Percentiles rank a stretch among this genome's conserved stretches.
phyloP scores from a whole-genome alignment of 2,113 vertebrate genomes.

The Neodon shergylaensis region DNA sequence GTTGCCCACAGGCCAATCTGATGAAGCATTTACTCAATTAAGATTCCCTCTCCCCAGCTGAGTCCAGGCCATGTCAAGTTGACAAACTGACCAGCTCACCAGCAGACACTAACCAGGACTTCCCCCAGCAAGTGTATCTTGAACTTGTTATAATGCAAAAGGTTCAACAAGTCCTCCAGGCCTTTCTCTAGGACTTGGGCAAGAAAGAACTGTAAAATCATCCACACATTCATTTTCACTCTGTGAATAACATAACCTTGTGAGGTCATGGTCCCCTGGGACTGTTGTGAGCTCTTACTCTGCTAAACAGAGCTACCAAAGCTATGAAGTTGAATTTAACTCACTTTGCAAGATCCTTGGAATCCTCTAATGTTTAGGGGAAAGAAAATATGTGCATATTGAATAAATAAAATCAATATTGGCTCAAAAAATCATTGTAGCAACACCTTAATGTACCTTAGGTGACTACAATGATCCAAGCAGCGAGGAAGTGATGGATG shows the following conservation, averaged over 20 bases:
- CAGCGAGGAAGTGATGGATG: not conserved
- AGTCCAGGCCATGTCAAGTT: not conserved
- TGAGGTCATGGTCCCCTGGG: not conserved
- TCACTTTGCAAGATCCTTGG: not conserved
- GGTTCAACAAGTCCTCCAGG: not conserved
- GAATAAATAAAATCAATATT: conserved; percentile 51
- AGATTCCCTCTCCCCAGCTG: not conserved
- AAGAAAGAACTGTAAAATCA: not conserved
- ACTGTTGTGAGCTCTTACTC: not conserved
- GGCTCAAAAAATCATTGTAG: not conserved
- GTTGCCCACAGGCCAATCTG: not conserved
- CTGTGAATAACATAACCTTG: not conserved
- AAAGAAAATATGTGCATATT: conserved; percentile 5
- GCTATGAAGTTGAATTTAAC: not conserved
- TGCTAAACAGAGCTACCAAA: not conserved
- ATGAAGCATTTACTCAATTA: not conserved
- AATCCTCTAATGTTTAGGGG: not conserved
- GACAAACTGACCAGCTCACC: too few species aligned
- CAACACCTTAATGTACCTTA: not conserved
- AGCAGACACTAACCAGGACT: not conserved
- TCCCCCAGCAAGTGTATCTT: not conserved
- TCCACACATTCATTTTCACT: not conserved
- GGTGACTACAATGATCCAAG: not conserved
- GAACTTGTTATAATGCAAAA: not conserved
- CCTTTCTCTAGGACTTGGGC: not conserved